Evolutionary conservation across 2,113 vertebrate species (phyloP), one percentile per base, ranked within the genome.

Genomic region (Cyprinus carpio): DNA sequence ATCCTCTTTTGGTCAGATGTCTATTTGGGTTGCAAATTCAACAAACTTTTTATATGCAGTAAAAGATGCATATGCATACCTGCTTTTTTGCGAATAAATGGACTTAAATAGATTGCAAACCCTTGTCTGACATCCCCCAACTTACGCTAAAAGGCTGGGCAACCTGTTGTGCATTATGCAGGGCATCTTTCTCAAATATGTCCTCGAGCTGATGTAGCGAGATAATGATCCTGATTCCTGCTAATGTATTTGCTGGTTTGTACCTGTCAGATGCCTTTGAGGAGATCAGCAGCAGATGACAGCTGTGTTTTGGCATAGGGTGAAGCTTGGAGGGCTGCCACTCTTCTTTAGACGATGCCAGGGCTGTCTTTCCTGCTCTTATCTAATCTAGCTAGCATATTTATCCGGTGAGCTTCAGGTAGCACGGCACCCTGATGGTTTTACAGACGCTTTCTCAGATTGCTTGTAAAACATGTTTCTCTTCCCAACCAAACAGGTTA

Each of bases 371-470:
- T 79, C 75, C 56, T 56, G 34, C 64, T 85, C 64, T 88, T 85
- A 88, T 85, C 87, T 88, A 75, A 88, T 88, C 80, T 79, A 69
- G 60, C 58, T 34, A 88, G 54, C 80, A 71, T 43, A 58, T 81
- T 81, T 51, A 83, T 85, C 74, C 37, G 43, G 27, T 37, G 62
- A 67, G 84, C 37, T 49, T 77, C 81, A 86, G 84, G 81, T 86
- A 71, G 34, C 65, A 83, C 25, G 54, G 56, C 58, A 62, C 51
- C 84, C 69, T 83, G 34, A 81, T 75, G 67, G 75, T 62, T 46
- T 69, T 78, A 79, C 34, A 54, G 64, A 29, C 10, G 74, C 56
- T 85, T 80, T 75, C 37, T 31, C 40, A 43, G 58, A 75, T 75
- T 64, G 43, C 75, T 80, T 88, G 72, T 79, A 58, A 79, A 85